Base-by-base conservation (phyloP, 2,888 invertebrate species). In the Ischnus inquisitorius region DNA sequence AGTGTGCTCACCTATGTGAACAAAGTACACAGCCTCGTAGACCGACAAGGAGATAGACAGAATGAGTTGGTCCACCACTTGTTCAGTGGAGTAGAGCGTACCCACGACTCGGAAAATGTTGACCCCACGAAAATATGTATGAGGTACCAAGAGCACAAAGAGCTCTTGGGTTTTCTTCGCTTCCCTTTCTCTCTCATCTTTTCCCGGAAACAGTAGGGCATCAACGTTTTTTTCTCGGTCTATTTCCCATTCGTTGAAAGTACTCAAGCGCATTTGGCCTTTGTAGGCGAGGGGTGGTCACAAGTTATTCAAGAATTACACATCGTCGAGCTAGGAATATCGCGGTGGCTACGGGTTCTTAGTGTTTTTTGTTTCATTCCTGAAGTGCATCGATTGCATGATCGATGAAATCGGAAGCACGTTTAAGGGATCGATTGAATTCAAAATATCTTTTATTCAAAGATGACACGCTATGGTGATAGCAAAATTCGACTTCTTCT, bases 91-190 rank as follows among this genome's bases (percentile, higher is more conserved):
- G 80, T 51, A 25, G 54, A 1, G 2, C 25, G 25, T n/a, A n/a
- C 28, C 65, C 84, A 25, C 78, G 74, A 62, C 72, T 81, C 39
- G 77, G 77, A 57, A 84, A 77, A 74, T 84, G 81, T 84, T 81
- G 77, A 84, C 84, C 84, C 64, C 51, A 81, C 81, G 68, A 80
- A 83, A 80, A 80, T 76, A 83, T 83, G 83, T 74, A 84, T 74
- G 77, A 83, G 67, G 43, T 57, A 25, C 51, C 72, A 60, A 67
- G 79, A 57, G 80, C 60, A 14, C 51, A 77, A 67, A 60, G 83
- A 57, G 80, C 83, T 80, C 76, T 83, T 43, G 71, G 74, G 43
- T 43, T 46, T 43, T 68, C 28, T 48, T n/a, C 54, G 67, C 34
- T 34, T 34, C 34, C 8, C 34, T 34, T 46, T 43, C 67, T 25